phyloP scores from a whole-genome alignment of 2,888 invertebrate species.

The Tanaodytes sp. region DNA sequence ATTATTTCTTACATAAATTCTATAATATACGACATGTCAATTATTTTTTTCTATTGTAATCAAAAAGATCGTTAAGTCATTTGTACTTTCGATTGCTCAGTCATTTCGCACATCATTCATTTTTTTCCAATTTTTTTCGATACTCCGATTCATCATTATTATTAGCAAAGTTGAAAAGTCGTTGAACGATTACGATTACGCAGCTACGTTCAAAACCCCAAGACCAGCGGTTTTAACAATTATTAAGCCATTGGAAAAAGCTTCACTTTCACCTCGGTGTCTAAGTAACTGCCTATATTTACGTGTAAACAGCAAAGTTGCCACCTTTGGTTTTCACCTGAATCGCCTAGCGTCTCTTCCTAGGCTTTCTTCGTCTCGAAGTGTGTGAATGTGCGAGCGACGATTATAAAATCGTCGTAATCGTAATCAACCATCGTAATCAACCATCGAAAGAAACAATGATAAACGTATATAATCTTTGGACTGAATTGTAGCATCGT shows the following conservation, averaged over 20 bases:
- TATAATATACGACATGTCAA: no score
- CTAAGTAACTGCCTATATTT: constrained; percentile 30
- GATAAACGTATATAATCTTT: no score
- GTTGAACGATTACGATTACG: no score
- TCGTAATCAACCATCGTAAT: constrained; percentile 11
- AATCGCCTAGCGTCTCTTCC: constrained; percentile 26
- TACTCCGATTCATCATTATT: no score
- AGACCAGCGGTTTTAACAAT: constrained; percentile 29
- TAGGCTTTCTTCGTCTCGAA: constrained; percentile 11
- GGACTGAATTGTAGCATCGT: no score
- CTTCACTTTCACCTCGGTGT: constrained; percentile 42
- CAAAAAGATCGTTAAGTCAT: no score
- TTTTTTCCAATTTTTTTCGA: no score
- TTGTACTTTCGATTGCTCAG: no score
- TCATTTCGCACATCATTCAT: no score
- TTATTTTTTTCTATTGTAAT: no score
- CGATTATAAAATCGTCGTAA: constrained; percentile 11
- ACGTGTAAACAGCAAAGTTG: constrained; percentile 33
- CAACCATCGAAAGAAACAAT: constrained; percentile 26
- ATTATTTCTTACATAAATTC: no score
- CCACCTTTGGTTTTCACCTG: constrained; percentile 52
- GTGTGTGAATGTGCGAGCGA: constrained; percentile 11
- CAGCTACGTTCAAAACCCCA: not conserved
- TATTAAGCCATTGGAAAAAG: constrained; percentile 48
- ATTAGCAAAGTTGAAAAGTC: no score